Base-by-base conservation (phyloP, 2,797 vertebrate species). In the Myioborus miniatus region DNA sequence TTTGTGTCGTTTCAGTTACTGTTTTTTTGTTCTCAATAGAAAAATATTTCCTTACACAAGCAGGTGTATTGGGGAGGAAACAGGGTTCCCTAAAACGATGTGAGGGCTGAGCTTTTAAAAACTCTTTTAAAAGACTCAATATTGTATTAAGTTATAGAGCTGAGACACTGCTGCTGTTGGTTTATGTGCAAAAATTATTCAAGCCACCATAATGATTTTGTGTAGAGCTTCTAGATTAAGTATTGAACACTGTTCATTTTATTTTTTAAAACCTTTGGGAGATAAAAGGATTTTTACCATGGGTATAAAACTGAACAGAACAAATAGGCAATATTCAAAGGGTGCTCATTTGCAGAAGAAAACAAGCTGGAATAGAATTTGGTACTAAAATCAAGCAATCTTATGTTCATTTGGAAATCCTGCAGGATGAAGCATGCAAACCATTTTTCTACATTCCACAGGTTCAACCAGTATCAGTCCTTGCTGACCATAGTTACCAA, bases 241-340 rank as follows among this genome's bases (percentile, higher is more conserved):
- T 63, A 71, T 65, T 81, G 84, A 94, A 41, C 56, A 39, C 21
- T 21, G 24, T 15, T 78, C 41, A 30, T 65, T 87, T 71, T 62
- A 39, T 63, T 85, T 83, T 87, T 22, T 53, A 81, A 94, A 92
- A 34, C n/a, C 41, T 84, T 74, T 30, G 83, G 18, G 64, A 93
- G 53, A 89, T 47, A 78, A 90, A 90, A 87, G 71, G 62, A 78
- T 87, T 93, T 95, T 95, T 93, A 94, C 47, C 5, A 5, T 0
- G 1, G 1, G 0, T 50, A 44, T 80, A 91, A 92, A 80, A 71
- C 46, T 8, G 49, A 80, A 65, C 15, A 58, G 68, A 89, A 89
- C 21, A 77, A 91, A 92, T 26, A 36, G 77, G 41, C 32, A 92
- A 53, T 34, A 53, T 22, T 77, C 52, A 50, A 41, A 90, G 39